Evolutionary conservation across 2,888 invertebrate genomes (phyloP), one percentile per base, ranked within the genome.

Genomic region (Odontomyia ornata): DNA sequence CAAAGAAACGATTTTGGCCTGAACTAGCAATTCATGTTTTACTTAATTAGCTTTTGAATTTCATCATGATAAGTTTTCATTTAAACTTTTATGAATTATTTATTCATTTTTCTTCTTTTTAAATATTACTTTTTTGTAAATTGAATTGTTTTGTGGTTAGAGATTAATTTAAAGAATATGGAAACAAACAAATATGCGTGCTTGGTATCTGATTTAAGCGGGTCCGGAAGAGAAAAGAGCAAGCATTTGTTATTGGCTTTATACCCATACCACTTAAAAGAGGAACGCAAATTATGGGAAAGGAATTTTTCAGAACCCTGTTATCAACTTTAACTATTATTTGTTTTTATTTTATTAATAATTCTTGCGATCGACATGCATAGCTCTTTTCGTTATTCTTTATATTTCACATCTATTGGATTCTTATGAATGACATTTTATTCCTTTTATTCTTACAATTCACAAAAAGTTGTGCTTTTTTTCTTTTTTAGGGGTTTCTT

Each of bases 41-140:
- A n/a, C n/a, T n/a, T n/a, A n/a, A n/a, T n/a, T n/a, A n/a, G 75
- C 57, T 73, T 72, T 73, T 57, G 60, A 73, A 60, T 73, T 69
- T 60, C 73, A 57, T 60, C 57, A 57, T 73, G 60, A 73, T 71
- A 27, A 71, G 57, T 36, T 69, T 75, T 75, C 75, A 30, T 65
- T 62, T 75, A 75, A 76, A 65, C 47, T 76, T 47, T 76, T 60
- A 60, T 62, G 36, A 76, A 67, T 67, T 76, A 73, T n/a, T n/a
- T n/a, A n/a, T n/a, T n/a, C n/a, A 43, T 76, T 76, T 67, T 52
- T 76, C 52, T 72, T 25, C 28, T 25, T 36, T 62, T 65, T 76
- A 64, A 75, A 46, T 57, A 75, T 75, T 62, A 60, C 62, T 69
- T n/a, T 47, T 69, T 18, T 13, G 4, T 52, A 52, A 52, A 25